phyloP scores from a whole-genome alignment of 2,888 invertebrate genomes.

The Lissonota sp. region DNA sequence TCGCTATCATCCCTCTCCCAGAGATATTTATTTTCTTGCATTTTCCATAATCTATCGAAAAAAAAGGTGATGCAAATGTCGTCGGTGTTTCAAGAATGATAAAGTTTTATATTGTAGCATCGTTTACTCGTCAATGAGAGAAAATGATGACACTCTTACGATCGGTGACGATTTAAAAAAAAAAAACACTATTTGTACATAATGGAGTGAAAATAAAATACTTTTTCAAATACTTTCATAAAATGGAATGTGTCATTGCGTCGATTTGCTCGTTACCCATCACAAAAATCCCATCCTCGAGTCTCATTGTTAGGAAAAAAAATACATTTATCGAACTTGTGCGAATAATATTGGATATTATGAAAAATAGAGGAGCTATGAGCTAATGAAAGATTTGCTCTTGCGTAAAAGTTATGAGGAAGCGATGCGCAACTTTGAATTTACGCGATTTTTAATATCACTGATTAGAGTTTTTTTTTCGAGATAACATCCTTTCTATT shows the following conservation, averaged over 20 bases:
- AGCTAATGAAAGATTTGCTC: too few species aligned
- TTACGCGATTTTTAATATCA: too few species aligned
- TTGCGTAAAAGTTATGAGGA: too few species aligned
- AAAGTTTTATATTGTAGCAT: conserved; percentile 4
- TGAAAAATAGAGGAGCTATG: too few species aligned
- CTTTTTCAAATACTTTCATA: conserved; percentile 37
- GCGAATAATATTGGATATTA: too few species aligned
- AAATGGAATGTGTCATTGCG: conserved; percentile 14
- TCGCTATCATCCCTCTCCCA: conserved; percentile 28
- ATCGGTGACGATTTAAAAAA: not conserved
- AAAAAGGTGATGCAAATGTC: conserved; percentile 15
- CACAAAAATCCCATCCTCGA: not conserved
- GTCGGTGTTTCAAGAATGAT: not conserved
- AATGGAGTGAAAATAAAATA: conserved; percentile 13
- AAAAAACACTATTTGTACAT: conserved; percentile 26
- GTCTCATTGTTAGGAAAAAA: too few species aligned
- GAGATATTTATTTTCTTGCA: conserved; percentile 53
- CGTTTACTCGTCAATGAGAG: not conserved
- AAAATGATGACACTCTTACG: not conserved
- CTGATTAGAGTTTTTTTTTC: too few species aligned
- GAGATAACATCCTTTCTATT: too few species aligned
- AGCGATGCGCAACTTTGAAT: too few species aligned
- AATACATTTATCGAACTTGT: too few species aligned
- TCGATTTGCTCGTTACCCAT: not conserved
- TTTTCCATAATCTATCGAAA: conserved; percentile 18